Base-by-base conservation (phyloP, 2,888 invertebrate species). In the Matsumyia berberina region DNA sequence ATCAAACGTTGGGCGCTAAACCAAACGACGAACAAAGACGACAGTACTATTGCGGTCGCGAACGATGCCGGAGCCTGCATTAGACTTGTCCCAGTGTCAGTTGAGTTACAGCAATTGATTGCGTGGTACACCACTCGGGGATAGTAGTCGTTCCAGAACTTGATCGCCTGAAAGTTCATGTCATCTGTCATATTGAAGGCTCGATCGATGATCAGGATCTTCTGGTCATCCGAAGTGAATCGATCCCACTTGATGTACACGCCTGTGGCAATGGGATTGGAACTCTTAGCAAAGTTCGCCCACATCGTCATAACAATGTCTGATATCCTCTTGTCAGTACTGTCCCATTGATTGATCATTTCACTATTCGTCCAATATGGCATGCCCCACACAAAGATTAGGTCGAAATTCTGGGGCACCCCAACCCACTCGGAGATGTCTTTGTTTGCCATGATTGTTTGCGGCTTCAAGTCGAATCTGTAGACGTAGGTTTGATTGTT, bases 111-210 rank as follows among this genome's bases (percentile, higher is more conserved):
- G 89, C 96, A 96, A 88, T 94, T 94, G 3, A 94, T 94, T 0
- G 96, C 95, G 83, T 95, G 94, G 88, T 94, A 94, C 9, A 96
- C 92, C 44, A 96, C 94, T 91, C 94, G 95, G 0, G 96, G 96
- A 89, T 96, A 97, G 90, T 96, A 96, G 82, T 95, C 94, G 87
- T 96, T 96, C 97, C 97, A 97, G 91, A 97, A 97, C 85, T 95
- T 94, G 86, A 96, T 94, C 19, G 95, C 94, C 88, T 95, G 95
- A 88, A 96, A 96, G 91, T 96, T 95, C 33, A 96, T 93, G 0
- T 94, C 90, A 87, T 95, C 94, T 87, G 95, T 95, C 94, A 96
- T 96, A 83, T 95, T 95, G 88, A 96, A 96, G 88, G 94, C 95
- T 62, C 95, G 93, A 89, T 96, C 95, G 57, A 97, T 94, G 29